phyloP scores from a whole-genome alignment of 2,888 invertebrate genomes.

The Julus scandinavius region DNA sequence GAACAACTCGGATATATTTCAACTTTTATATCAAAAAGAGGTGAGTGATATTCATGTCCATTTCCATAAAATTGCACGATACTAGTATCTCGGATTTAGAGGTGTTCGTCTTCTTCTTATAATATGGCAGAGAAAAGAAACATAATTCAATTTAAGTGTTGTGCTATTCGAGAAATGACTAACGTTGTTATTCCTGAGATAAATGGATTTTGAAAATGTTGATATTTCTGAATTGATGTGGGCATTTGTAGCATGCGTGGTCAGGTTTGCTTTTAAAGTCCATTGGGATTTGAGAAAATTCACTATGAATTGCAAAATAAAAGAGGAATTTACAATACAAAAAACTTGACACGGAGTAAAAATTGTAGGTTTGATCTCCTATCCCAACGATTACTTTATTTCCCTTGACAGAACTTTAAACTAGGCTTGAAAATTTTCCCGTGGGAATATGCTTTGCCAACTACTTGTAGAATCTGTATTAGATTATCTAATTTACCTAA shows the following conservation, averaged over 20 bases:
- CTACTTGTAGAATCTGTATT: too few species aligned
- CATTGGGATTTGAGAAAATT: not conserved
- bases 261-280: not conserved
- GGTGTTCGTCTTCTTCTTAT: not conserved
- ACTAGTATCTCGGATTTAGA: not conserved
- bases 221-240: not conserved
- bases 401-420: not conserved
- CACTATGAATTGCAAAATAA: not conserved
- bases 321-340: not conserved
- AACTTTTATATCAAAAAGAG: not conserved
- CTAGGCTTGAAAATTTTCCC: not conserved
- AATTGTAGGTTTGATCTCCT: not conserved
- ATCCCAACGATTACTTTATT: not conserved
- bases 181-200: not conserved
- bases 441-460: not conserved
- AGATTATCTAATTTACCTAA: not conserved
- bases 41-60: not conserved
- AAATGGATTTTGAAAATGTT: not conserved
- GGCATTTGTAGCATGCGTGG: not conserved
- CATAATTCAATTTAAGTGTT: constrained; percentile 30
- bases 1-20: not conserved
- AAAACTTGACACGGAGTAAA: not conserved
- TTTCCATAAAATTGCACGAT: constrained; percentile 2
- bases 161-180: not conserved
- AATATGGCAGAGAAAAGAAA: not conserved